phyloP scores from a whole-genome alignment of 2,888 invertebrate genomes.

The Cheiracanthium punctorium region DNA sequence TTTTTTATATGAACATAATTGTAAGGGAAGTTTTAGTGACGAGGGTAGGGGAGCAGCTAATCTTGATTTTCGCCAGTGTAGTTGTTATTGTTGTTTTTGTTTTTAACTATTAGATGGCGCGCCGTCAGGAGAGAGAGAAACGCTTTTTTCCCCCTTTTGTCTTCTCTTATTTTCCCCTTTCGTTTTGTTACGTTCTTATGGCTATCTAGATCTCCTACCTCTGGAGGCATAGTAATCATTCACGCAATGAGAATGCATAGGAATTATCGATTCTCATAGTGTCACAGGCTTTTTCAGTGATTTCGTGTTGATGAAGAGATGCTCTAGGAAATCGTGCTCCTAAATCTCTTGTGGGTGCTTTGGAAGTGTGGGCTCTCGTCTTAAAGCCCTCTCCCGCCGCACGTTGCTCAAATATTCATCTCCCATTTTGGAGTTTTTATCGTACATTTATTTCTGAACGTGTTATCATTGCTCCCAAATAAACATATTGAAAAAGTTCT shows the following conservation, averaged over 20 bases:
- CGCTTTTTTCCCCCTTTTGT: not conserved
- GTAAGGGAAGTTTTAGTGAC: not conserved
- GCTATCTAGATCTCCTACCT: slow-evolving; percentile 6
- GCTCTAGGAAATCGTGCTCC: slow-evolving; percentile 25
- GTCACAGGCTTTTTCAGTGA: slow-evolving; percentile 11
- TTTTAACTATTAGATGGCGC: slow-evolving; percentile 11
- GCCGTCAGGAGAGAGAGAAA: slow-evolving; percentile 6
- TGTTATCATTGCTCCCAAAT: too few species aligned
- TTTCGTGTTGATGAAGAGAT: slow-evolving; percentile 40
- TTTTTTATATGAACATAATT: not conserved
- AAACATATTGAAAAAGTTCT: too few species aligned
- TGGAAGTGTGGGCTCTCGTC: not conserved
- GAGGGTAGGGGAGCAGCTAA: slow-evolving; percentile 18
- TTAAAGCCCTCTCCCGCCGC: not conserved
- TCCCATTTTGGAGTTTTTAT: not conserved
- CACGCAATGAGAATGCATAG: slow-evolving; percentile 38
- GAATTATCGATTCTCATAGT: slow-evolving; percentile 38
- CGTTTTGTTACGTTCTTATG: slow-evolving; percentile 12
- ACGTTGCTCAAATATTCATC: not conserved
- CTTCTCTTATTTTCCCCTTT: too few species aligned
- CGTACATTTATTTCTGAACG: not conserved
- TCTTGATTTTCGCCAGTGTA: slow-evolving; percentile 23
- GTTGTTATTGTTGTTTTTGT: slow-evolving; percentile 23
- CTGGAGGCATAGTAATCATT: slow-evolving; percentile 27
- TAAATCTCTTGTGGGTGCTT: slow-evolving; percentile 14